These are phyloP conservation scores for Criorhina ranunculi DNA, from an alignment of 2,888 invertebrate genomes.

Conservation along the genomic window DNA sequence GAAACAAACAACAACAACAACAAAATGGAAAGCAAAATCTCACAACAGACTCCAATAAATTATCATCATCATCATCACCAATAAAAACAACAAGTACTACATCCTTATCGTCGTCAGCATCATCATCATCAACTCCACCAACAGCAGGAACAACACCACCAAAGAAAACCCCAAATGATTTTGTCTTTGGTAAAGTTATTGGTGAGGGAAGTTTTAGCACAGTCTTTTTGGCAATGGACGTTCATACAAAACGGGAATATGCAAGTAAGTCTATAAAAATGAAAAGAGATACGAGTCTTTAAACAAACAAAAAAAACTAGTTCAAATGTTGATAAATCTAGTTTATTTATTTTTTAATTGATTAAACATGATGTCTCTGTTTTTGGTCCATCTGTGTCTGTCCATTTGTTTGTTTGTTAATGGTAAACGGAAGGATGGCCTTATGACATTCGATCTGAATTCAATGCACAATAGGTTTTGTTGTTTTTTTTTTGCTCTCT, in stretches of 20 bases:
- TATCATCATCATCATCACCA: conserved; percentile 65
- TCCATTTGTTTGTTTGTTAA: no score
- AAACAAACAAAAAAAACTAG: conserved; percentile 11
- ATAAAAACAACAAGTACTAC: conserved; percentile 68
- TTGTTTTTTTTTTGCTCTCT: conserved; percentile 4
- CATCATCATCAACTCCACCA: conserved; percentile 72
- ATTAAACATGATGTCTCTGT: conserved; percentile 7
- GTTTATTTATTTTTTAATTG: conserved; percentile 13
- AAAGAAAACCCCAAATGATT: conserved; percentile 90
- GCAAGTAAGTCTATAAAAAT: conserved; percentile 90
- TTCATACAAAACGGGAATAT: conserved; percentile 94
- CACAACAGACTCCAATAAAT: conserved; percentile 74
- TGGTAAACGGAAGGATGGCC: not conserved
- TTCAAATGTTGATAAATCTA: conserved; percentile 22
- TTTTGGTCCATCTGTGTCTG: no score
- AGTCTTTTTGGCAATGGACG: conserved; percentile 96
- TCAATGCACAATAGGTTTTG: conserved; percentile 9
- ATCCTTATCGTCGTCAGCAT: conserved; percentile 75
- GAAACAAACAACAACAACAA: conserved; percentile 79
- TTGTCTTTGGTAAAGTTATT: conserved; percentile 96
- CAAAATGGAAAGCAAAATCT: conserved; percentile 69
- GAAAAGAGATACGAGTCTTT: not conserved
- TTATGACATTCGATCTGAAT: conserved; percentile 37
- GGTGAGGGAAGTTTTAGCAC: conserved; percentile 99
- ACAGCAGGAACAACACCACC: conserved; percentile 79